Base-by-base conservation (phyloP, 1,140 invertebrate genomes). In the Bombus haemorrhoidalis region DNA sequence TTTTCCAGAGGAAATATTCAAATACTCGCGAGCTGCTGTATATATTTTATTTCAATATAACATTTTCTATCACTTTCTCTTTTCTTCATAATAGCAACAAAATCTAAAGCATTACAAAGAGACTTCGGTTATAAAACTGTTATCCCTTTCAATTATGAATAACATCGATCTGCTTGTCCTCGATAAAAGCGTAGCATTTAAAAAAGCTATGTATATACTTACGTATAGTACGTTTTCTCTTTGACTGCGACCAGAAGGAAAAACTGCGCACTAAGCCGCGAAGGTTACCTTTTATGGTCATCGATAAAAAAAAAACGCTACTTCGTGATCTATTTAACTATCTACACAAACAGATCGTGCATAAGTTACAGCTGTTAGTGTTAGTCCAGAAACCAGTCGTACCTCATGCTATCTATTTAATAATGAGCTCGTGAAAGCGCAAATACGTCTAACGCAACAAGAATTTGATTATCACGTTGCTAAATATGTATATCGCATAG, bases 241-340 rank as follows among this genome's bases (percentile, higher is more conserved):
- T 41, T 3, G 13, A 12, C 28, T 41, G 2, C 2, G 8, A n/a
- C 28, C 39, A 25, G 34, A 25, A 41, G 22, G 37, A 66, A 81
- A 72, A 39, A 72, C 28, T 34, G 5, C 6, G 9, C 12, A 22
- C 3, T 4, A n/a, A 28, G 9, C 43, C 78, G 43, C 37, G 32
- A 81, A 37, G 43, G 10, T 62, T 57, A 12, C 32, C 41, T 28
- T 80, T 69, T 37, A 53, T 37, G 39, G 47, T 32, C 57, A 41
- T n/a, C 43, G 18, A 57, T 41, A 4, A 32, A 25, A 25, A 71
- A n/a, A 39, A 53, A 57, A 15, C 13, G 28, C 32, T 25, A 8
- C 41, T 37, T 53, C 32, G 25, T 9, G 64, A 80, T 69, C 66
- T 72, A 72, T 57, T 81, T 72, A 81, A 37, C 69, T 43, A 59